These are phyloP conservation scores for Scelioninae gen. 1 DNA, from an alignment of 2,888 invertebrate genomes.

Conservation along the genomic window DNA sequence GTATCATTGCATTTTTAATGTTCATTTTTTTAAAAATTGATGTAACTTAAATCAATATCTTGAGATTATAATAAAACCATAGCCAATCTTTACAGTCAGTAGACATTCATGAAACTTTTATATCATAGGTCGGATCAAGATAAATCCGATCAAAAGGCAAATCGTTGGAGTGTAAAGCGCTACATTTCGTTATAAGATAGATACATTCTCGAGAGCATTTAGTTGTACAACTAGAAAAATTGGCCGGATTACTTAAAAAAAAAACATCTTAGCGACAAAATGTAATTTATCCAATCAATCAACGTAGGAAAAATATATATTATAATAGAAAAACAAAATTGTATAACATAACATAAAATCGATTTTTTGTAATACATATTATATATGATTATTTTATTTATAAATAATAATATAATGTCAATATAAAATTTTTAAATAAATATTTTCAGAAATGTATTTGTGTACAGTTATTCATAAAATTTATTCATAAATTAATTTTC, in stretches of 20 bases:
- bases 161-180: constrained; percentile 45
- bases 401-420: too few relatives aligned
- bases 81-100: constrained; percentile 9
- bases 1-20: neutral
- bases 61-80: constrained; percentile 9
- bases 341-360: too few relatives aligned
- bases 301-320: neutral
- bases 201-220: constrained; percentile 40
- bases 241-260: neutral
- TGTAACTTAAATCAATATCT: constrained; percentile 8
- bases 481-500: too few relatives aligned
- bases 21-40: constrained; percentile 13
- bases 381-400: too few relatives aligned
- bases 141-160: constrained; percentile 48
- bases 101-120: constrained; percentile 31
- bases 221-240: constrained; percentile 35
- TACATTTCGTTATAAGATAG: constrained; percentile 42
- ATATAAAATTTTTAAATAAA: too few relatives aligned
- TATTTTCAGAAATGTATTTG: too few relatives aligned
- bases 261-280: neutral
- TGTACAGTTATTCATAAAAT: too few relatives aligned
- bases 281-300: constrained; percentile 29
- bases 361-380: too few relatives aligned
- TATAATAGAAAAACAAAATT: too few relatives aligned
- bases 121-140: constrained; percentile 25